Evolutionary conservation across 1,140 invertebrate species (phyloP), one percentile per base, ranked within the genome.

Genomic region (Brachionus manjavacas): DNA sequence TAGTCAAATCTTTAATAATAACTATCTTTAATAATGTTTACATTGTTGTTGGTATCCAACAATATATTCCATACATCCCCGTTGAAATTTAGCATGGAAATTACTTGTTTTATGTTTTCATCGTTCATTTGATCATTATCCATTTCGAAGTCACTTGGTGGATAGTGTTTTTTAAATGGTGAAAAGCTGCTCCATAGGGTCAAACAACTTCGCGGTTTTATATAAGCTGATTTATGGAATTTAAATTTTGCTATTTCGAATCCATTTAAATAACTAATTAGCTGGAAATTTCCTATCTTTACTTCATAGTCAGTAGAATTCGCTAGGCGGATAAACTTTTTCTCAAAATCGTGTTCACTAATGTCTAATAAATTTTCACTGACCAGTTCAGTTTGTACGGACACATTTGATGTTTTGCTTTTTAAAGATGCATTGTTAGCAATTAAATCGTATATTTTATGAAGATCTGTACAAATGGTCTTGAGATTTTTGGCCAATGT

Each of bases 151-250:
- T 76, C 72, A 12, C 1, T 16, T 49, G 72, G 72, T 49, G 72
- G 72, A 76, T 76, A 49, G n/a, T 76, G 72, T 25, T 49, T 76
- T 76, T 76, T 76, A 12, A 76, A 76, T 3, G 11, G 20, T 49
- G 72, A 76, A 76, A 28, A 49, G 28, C 20, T 49, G 25, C 72
- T 76, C 72, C 72, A 76, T n/a, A 76, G 8, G 14, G 39, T 76
- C n/a, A 76, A 28, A 52, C 9, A 25, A 20, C 20, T 76, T 28
- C 12, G 20, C 23, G 72, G 41, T 14, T 49, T 49, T 3, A 76
- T 12, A 25, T 14, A 25, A 76, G 41, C 25, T 49, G 72, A 46
- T 25, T 76, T 76, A 25, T 76, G 72, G 52, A 76, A 76, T 9
- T 76, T 76, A 31, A 28, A 76, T 14, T 28, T 23, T 8, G 20